These are phyloP conservation scores for Salminus brasiliensis DNA, from an alignment of 2,113 vertebrate genomes.

Conservation along the genomic window DNA sequence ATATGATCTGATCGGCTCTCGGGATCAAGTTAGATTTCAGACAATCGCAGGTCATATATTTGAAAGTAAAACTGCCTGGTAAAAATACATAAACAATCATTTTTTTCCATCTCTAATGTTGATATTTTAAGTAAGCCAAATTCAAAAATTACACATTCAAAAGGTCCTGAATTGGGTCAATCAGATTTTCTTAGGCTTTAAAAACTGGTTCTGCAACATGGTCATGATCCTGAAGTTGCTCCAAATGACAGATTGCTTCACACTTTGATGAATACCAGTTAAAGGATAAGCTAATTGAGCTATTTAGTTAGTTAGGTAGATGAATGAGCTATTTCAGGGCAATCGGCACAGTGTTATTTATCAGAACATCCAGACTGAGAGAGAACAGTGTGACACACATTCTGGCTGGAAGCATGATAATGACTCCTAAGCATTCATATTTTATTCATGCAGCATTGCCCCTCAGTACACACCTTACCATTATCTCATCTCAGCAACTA, in stretches of 20 bases:
- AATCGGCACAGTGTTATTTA: slow-evolving; percentile 20
- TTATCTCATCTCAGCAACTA: slow-evolving; percentile 51
- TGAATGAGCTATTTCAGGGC: not conserved
- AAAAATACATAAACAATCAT: too few species aligned
- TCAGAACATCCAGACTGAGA: slow-evolving; percentile 36
- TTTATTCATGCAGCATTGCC: slow-evolving; percentile 56
- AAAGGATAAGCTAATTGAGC: not conserved
- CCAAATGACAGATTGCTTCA: not conserved
- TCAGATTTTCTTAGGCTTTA: too few species aligned
- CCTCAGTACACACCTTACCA: slow-evolving; percentile 41
- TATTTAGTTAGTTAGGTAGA: not conserved
- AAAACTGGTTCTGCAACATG: not conserved
- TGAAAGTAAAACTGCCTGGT: too few species aligned
- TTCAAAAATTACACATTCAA: too few species aligned
- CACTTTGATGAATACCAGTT: slow-evolving; percentile 18
- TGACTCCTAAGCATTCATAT: slow-evolving; percentile 53
- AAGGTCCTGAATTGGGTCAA: too few species aligned
- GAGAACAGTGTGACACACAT: slow-evolving; percentile 40
- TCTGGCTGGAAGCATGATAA: slow-evolving; percentile 52
- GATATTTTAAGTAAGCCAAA: too few species aligned
- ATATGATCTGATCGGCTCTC: too few species aligned
- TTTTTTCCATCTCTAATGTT: too few species aligned
- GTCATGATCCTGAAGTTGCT: not conserved
- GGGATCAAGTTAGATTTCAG: too few species aligned
- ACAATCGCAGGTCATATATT: too few species aligned